Base-by-base conservation (phyloP, 2,797 vertebrate species). In the Hybognathus amarus region DNA sequence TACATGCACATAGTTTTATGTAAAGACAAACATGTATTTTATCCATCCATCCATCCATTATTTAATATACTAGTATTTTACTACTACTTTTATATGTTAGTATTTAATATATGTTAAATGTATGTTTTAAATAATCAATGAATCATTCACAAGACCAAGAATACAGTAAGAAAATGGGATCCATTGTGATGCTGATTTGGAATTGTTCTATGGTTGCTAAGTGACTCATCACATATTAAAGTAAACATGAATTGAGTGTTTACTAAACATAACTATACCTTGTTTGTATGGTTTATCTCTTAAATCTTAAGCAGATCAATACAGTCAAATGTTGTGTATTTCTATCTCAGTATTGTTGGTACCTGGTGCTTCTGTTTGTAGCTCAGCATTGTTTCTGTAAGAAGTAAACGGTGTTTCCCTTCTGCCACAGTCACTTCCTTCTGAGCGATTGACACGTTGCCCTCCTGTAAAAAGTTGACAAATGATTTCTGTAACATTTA, bases 401-500 rank as follows among this genome's bases (percentile, higher is more conserved):
- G 79, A 69, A 63, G 87, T 87, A 83, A 88, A 85, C 78, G 75
- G 66, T 83, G 75, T 85, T 82, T 84, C 86, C 85, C 50, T 80
- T 84, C 70, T 86, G 85, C 83, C 87, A 86, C 87, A 86, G 79
- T 92, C 87, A 92, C 91, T 85, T 91, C 86, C 91, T 40, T 82
- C 84, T 94, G 92, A 95, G 94, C 93, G 94, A 96, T 94, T 96
- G 94, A 94, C 92, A 91, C 91, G 91, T 87, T 93, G 91, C 94
- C 92, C 92, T 94, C 90, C 87, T 92, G 91, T 95, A 93, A 96
- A 95, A 94, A 95, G 90, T 93, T 95, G 95, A 97, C 95, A 96
- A 97, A 97, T 96, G 94, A 96, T 94, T 96, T 95, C 91, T 96
- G 94, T 97, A 97, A 98, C 97, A 97, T 97, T 97, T 96, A 95